phyloP scores from a whole-genome alignment of 2,888 invertebrate species.

The Nephrotoma guestfalica region DNA sequence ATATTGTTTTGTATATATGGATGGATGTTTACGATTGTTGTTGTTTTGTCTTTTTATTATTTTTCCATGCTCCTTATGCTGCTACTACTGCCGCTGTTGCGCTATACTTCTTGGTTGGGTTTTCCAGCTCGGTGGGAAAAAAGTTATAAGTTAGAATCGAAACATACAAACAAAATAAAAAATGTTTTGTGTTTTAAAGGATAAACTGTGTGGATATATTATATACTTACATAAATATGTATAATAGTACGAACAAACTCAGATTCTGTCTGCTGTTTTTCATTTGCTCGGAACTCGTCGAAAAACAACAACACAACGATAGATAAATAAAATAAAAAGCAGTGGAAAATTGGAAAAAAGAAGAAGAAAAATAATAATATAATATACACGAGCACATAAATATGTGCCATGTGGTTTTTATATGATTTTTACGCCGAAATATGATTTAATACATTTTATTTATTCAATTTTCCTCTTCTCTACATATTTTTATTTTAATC shows the following conservation, averaged over 20 bases:
- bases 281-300: background rate
- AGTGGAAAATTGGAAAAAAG: background rate
- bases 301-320: background rate
- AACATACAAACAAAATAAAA: background rate
- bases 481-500: constrained; percentile 7
- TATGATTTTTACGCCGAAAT: constrained; percentile 16
- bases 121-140: background rate
- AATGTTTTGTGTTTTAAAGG: background rate
- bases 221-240: background rate
- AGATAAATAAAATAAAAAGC: background rate
- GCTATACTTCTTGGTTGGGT: background rate
- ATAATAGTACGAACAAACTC: background rate
- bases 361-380: background rate
- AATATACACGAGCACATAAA: constrained; percentile 9
- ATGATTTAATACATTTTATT: constrained; percentile 16
- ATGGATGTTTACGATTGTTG: background rate
- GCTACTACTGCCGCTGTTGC: background rate
- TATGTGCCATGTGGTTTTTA: constrained; percentile 17
- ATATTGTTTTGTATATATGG: background rate
- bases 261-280: background rate
- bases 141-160: background rate
- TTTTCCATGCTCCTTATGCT: background rate
- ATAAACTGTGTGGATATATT: background rate
- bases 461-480: constrained; percentile 11
- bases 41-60: background rate